A percentile compares a stretch with the other conserved stretches of the same genome.
Conservation (phyloP, 2,888 invertebrate species). For the Agrilus mali region DNA sequence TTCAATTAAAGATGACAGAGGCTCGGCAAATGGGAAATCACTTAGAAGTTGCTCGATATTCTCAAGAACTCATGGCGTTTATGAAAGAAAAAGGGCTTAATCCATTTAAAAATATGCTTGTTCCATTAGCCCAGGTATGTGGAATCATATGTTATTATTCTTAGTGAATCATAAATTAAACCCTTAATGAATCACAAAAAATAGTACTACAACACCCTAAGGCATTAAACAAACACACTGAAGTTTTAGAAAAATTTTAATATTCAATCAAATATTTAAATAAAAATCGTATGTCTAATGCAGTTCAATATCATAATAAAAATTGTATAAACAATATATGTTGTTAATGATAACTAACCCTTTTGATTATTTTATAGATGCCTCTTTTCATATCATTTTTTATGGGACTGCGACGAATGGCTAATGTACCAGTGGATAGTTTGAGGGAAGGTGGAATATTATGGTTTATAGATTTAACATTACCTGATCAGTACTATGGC, state of each 20-base stretch:
- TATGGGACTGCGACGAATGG: constrained; percentile 76
- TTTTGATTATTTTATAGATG: constrained; percentile 33
- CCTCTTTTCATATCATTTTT: constrained; percentile 91
- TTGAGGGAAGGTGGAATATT: constrained; percentile 75
- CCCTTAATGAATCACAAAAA: too few species aligned
- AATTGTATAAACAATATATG: too few species aligned
- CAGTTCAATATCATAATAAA: too few species aligned
- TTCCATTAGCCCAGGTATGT: constrained; percentile 62
- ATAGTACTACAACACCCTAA: too few species aligned
- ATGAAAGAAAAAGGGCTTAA: constrained; percentile 74
- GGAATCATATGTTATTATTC: too few species aligned
- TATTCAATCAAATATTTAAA: too few species aligned
- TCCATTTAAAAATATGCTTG: constrained; percentile 66
- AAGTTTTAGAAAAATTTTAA: too few species aligned
- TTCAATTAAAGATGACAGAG: constrained; percentile 77
- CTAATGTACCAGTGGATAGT: constrained; percentile 82
- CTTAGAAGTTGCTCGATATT: constrained; percentile 60
- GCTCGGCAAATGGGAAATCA: constrained; percentile 76
- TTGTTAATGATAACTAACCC: too few species aligned
- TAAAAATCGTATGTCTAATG: too few species aligned
- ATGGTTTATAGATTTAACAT: constrained; percentile 89
- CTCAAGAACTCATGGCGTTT: constrained; percentile 65
- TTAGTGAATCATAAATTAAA: too few species aligned
- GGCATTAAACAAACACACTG: too few species aligned
- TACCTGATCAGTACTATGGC: constrained; percentile 78